Base-by-base conservation (phyloP, 2,797 vertebrate species). In the Ctenochaetus hawaiiensis region DNA sequence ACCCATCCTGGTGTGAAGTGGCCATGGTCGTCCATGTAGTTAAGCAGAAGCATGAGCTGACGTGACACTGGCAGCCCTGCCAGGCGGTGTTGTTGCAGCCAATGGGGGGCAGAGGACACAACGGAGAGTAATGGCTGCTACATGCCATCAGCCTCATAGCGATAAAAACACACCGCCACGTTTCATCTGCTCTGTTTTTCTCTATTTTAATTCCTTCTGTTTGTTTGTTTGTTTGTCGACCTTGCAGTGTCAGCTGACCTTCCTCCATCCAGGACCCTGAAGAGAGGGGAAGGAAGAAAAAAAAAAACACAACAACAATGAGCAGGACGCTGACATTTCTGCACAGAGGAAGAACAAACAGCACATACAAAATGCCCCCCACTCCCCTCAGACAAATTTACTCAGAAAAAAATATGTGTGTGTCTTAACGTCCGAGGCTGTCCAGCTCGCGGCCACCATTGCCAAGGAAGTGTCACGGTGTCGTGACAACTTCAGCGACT, bases 141-240 rank as follows among this genome's bases (percentile, higher is more conserved):
- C 91, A 87, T 79, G 93, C 84, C 91, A 87, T 90, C 92, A 86
- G 59, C 72, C 79, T 84, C 87, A 78, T 79, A 64, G 58, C 44
- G 47, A 78, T 82, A 75, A 84, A 88, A 91, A 87, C 86, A 87
- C 83, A 80, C 85, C 48, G 49, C 81, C 85, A 85, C 68, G 67
- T 89, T 89, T 92, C 83, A 76, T 76, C 84, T 83, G 77, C 82
- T 74, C 82, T 92, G 88, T 91, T 93, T 91, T 93, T 87, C 87
- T 92, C 81, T 61, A 52, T 91, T 92, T 93, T 93, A 93, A 94
- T 93, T 93, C 90, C 89, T 84, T 92, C 91, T 91, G 90, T 93
- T 92, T 91, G 89, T 94, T 89, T 91, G 87, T 92, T 92, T 93
- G 91, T 94, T 94, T 94, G 93, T 94, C 88, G 93, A 96, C 95